A percentile compares a stretch with the other conserved stretches of the same genome.
Evolutionary conservation across 1,140 invertebrate species (phyloP).

Genomic region (Drosophila kohkoa): DNA sequence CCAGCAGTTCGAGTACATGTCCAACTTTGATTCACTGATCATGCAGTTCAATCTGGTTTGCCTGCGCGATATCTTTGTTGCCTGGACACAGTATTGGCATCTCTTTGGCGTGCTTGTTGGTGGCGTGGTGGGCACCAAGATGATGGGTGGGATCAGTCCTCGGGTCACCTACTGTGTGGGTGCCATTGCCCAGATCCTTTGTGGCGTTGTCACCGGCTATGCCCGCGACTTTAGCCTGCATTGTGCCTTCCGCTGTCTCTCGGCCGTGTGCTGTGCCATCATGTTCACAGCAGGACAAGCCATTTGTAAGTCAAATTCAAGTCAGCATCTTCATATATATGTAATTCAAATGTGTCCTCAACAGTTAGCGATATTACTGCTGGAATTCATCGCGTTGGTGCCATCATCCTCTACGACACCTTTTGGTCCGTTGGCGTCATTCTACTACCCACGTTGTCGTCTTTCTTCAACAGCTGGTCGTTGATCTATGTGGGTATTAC

Average conservation of each 20-base stretch:
- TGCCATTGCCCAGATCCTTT: constrained; percentile 77
- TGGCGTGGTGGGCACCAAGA: constrained; percentile 81
- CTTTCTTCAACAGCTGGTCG: constrained; percentile 83
- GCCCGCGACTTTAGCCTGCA: constrained; percentile 81
- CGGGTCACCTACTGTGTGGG: constrained; percentile 82
- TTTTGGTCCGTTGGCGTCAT: constrained; percentile 85
- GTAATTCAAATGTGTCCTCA: not conserved
- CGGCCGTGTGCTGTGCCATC: constrained; percentile 83
- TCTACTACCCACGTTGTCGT: constrained; percentile 80
- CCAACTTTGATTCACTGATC: constrained; percentile 76
- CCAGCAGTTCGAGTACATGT: constrained; percentile 65
- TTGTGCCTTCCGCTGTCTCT: constrained; percentile 80
- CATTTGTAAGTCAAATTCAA: constrained; percentile 73
- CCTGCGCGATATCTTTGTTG: constrained; percentile 82
- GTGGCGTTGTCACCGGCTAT: constrained; percentile 82
- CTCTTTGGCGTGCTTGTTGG: constrained; percentile 85
- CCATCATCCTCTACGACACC: constrained; percentile 84
- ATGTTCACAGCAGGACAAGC: constrained; percentile 82
- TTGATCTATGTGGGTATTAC: constrained; percentile 85
- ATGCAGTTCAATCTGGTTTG: constrained; percentile 85
- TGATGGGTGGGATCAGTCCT: constrained; percentile 83
- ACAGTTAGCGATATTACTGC: constrained; percentile 83
- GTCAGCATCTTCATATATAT: not conserved
- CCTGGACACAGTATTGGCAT: constrained; percentile 85
- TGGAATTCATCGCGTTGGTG: constrained; percentile 81